Evolutionary conservation across 2,888 invertebrate genomes (phyloP).

Genomic region (Xylota sylvarum): DNA sequence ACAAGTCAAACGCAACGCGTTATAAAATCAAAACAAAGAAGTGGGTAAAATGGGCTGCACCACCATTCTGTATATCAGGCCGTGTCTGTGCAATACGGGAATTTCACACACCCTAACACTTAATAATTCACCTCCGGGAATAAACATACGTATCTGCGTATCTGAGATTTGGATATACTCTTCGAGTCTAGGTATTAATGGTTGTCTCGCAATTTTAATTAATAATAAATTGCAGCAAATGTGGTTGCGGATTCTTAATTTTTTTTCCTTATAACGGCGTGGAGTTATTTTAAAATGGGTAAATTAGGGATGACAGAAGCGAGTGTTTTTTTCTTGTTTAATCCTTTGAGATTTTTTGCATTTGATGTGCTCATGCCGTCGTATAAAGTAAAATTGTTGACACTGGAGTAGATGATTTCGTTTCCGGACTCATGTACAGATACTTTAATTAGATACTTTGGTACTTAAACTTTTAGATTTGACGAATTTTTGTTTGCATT

Average conservation of each 20-base stretch:
- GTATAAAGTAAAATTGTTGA: too few species aligned
- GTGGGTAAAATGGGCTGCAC: constrained; percentile 52
- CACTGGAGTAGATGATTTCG: too few species aligned
- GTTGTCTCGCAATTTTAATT: constrained; percentile 53
- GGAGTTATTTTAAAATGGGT: neutral
- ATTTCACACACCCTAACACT: constrained; percentile 54
- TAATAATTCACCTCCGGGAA: constrained; percentile 51
- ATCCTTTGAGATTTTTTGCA: too few species aligned
- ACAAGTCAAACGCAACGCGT: constrained; percentile 69
- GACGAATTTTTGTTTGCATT: too few species aligned
- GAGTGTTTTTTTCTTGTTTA: too few species aligned
- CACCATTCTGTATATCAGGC: constrained; percentile 41
- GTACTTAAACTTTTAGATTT: too few species aligned
- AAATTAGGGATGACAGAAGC: too few species aligned
- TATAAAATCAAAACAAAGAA: constrained; percentile 69
- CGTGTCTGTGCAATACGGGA: constrained; percentile 26
- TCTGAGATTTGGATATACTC: constrained; percentile 15
- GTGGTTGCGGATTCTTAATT: constrained; percentile 13
- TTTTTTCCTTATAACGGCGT: constrained; percentile 1
- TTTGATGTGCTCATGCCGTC: too few species aligned
- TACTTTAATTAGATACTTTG: too few species aligned
- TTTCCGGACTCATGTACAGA: too few species aligned
- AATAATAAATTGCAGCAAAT: constrained; percentile 46
- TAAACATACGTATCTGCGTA: constrained; percentile 22
- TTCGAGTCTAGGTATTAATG: constrained; percentile 41